These are phyloP conservation scores for Anniella stebbinsi DNA, from an alignment of 2,797 vertebrate genomes.

Conservation along the genomic window DNA sequence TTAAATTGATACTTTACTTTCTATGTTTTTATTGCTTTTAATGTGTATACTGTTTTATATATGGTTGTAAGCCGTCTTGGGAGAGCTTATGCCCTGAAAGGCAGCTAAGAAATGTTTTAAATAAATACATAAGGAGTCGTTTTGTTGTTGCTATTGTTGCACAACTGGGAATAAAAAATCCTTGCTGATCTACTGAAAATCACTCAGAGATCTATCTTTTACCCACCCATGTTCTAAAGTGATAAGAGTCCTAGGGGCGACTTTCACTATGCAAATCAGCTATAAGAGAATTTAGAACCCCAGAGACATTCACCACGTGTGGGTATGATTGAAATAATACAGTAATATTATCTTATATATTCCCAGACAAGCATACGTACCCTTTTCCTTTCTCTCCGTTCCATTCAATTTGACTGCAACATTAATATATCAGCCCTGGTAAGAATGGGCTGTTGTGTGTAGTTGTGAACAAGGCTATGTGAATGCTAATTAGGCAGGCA, in stretches of 20 bases:
- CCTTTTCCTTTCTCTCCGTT: neutral
- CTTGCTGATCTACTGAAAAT: neutral
- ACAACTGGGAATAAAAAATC: neutral
- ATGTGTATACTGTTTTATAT: no score
- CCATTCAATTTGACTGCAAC: neutral
- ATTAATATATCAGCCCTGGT: neutral
- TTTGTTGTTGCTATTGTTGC: no score
- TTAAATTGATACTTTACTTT: no score
- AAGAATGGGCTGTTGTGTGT: neutral
- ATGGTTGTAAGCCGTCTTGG: no score
- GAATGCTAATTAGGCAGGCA: neutral
- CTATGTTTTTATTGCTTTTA: no score
- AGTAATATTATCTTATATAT: neutral
- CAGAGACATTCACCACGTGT: neutral
- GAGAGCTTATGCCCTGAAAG: no score
- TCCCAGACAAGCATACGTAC: neutral
- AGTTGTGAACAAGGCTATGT: neutral
- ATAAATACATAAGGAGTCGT: no score
- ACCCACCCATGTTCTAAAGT: neutral
- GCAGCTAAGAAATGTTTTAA: no score
- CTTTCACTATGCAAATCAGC: neutral
- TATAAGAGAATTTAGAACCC: neutral
- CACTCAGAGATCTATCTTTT: neutral
- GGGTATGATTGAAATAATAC: neutral
- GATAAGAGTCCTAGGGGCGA: neutral